Base-by-base conservation (phyloP, 2,888 invertebrate genomes). In the Nemotelus nigrinus region DNA sequence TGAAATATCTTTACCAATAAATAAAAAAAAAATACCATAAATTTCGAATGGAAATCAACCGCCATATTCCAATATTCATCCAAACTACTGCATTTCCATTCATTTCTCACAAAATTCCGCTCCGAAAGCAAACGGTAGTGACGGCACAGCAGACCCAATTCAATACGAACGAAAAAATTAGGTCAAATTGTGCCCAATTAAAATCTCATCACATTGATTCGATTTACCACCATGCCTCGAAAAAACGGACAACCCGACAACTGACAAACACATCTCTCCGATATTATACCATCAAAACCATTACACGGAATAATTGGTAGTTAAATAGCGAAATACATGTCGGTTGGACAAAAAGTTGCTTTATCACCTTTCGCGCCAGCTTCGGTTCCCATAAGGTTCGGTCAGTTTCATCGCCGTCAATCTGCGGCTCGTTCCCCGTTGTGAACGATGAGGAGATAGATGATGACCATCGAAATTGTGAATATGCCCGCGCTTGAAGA, bases 231-330 rank as follows among this genome's bases (percentile, higher is more conserved):
- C 50, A 7, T n/a, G 65, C 63, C 63, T 43, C 5, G 41, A 25
- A 25, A 25, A 25, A 25, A 25, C 25, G 25, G 1, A 25, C 1
- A 25, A 25, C 25, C 25, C 25, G 25, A 25, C 25, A 25, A 25
- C 25, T 25, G 25, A 25, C 25, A 25, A 25, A 25, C 25, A 25
- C 25, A 25, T 25, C 25, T 25, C 25, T 25, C 25, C 25, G 25
- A 25, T 25, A 58, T 58, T 58, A 4, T n/a, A 25, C 25, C 41
- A 41, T 5, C 47, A 48, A 70, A 70, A 55, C 70, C 50, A 70
- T 70, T 70, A 70, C 70, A 70, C 43, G 70, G 70, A 70, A 55
- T 53, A 70, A 70, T 70, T 44, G 70, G 2, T 45, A 74, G 50
- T 48, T 41, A 63, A 63, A 60, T 60, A 72, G n/a, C n/a, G 6